These are phyloP conservation scores for Corvus moneduloides DNA, from an alignment of 2,113 vertebrate species.

Conservation along the genomic window DNA sequence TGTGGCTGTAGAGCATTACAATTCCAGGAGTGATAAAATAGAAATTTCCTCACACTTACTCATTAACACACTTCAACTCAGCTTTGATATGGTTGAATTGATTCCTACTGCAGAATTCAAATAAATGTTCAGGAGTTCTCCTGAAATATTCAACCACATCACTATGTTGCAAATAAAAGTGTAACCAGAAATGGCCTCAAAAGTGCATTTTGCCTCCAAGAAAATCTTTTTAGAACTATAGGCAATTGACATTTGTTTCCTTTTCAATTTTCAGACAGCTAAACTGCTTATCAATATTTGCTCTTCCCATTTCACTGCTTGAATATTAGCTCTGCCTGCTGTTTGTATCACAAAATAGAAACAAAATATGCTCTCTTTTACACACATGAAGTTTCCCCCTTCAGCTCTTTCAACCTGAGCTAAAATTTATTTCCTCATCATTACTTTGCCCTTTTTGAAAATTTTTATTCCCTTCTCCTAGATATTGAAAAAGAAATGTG, in stretches of 20 bases:
- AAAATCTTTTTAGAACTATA: neutral
- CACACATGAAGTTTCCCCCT: neutral
- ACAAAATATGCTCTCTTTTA: neutral
- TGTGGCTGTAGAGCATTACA: neutral
- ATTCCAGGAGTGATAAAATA: neutral
- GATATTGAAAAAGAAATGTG: neutral
- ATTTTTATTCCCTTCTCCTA: neutral
- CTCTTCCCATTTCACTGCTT: neutral
- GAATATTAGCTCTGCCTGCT: neutral
- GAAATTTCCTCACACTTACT: neutral
- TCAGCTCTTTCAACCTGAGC: neutral
- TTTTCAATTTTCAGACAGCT: neutral
- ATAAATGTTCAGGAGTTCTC: neutral
- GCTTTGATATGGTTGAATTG: neutral
- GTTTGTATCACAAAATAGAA: neutral
- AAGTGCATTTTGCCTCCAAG: neutral
- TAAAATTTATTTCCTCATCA: neutral
- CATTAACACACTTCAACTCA: neutral
- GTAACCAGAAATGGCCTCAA: neutral
- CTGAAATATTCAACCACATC: neutral
- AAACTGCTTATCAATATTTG: neutral
- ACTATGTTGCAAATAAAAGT: neutral
- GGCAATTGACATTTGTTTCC: neutral
- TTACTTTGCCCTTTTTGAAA: neutral
- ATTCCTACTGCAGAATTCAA: slow-evolving; percentile 1